Conservation (phyloP, 2,113 vertebrate species). For the Ploceus nigricollis region DNA sequence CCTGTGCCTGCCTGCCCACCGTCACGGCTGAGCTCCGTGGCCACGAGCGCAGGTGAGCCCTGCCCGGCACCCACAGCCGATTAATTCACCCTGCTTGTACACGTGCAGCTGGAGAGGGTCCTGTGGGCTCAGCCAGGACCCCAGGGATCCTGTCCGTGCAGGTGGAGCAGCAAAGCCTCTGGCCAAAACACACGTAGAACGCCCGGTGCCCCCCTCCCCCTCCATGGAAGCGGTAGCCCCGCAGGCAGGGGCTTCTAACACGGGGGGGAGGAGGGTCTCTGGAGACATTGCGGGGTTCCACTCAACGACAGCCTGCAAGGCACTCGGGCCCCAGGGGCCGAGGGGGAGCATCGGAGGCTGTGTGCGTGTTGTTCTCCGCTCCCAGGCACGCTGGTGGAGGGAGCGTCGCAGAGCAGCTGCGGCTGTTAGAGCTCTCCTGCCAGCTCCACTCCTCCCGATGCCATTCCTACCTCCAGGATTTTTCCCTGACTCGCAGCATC, state of each 20-base stretch:
- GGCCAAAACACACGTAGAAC: background rate
- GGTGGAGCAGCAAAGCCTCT: background rate
- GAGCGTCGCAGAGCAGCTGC: background rate
- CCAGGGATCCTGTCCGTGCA: background rate
- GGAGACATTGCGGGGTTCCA: background rate
- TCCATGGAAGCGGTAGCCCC: background rate
- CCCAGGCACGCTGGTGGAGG: background rate
- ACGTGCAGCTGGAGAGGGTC: background rate
- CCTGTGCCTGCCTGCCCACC: rapidly evolving
- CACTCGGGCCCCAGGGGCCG: background rate
- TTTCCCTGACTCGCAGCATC: conserved; percentile 57
- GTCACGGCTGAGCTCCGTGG: background rate
- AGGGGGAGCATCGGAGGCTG: background rate
- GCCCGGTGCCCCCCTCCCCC: background rate
- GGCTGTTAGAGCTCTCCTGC: background rate
- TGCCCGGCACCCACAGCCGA: background rate
- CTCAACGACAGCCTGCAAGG: background rate
- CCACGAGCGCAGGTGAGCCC: background rate
- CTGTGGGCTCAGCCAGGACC: background rate
- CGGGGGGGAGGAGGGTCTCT: background rate
- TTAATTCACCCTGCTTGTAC: background rate
- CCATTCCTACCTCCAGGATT: conserved; percentile 71
- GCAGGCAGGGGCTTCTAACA: background rate
- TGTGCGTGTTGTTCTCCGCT: background rate
- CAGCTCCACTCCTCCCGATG: conserved; percentile 58